Base-by-base conservation (phyloP, 2,888 invertebrate genomes). In the Amblyjoppa proteus region DNA sequence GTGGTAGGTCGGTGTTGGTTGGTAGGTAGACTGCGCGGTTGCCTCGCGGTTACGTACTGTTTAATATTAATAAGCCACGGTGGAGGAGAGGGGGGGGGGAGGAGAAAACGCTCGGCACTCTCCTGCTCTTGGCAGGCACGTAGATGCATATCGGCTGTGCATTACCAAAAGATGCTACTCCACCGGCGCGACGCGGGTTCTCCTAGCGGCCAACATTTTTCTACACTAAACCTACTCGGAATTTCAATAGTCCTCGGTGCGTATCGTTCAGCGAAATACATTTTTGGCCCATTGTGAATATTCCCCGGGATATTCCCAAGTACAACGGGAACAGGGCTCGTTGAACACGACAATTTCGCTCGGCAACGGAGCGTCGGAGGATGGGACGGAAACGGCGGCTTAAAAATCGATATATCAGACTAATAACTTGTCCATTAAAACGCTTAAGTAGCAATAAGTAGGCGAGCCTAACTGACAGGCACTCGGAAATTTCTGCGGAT, bases 381-480 rank as follows among this genome's bases (percentile, higher is more conserved):
- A 81, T 25, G 71, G 74, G 70, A 41, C 69, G 83, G 76, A 64
- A 75, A 77, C 31, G 28, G n/a, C 74, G 90, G 91, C 92, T 92
- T 92, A 92, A 92, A 92, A 92, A 88, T 90, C 92, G 90, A 93
- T 93, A 93, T 91, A 93, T 93, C 90, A 92, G 90, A 91, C 91
- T 92, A 92, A 91, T 91, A 93, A 94, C 93, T 93, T 93, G 91
- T 93, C 93, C 94, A 94, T 94, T 93, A 94, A 93, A 93, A 93
- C 90, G 91, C 92, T 92, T 92, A 93, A 92, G 93, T 92, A 92
- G 90, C 90, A 92, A 93, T 93, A 94, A 94, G 93, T 93, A 93
- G 88, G 89, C 91, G 89, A 76, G 90, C 90, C 90, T 89, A 92
- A 93, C 91, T 92, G 93, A 92, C 91, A 91, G 91, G 89, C 89